Percentiles rank a stretch among this genome's conserved stretches.
These are phyloP conservation scores for Nannospalax galili DNA, from an alignment of 2,113 vertebrate species.

Conservation along the genomic window DNA sequence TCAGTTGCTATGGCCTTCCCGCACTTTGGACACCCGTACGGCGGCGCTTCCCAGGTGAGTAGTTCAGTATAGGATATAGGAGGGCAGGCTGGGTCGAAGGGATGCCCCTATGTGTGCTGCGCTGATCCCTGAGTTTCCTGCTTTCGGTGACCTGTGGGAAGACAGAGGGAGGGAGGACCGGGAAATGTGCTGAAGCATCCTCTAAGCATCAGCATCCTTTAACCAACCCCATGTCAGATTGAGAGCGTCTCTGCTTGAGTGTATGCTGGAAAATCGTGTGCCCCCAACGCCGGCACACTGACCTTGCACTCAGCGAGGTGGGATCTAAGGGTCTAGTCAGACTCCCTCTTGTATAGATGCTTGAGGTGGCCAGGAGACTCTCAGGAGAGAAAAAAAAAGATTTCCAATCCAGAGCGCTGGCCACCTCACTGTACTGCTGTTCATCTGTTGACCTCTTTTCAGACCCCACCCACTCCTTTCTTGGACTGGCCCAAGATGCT, in stretches of 20 bases:
- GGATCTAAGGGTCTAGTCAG: background rate
- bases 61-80: background rate
- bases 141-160: background rate
- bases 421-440: rapidly evolving
- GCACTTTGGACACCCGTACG: conserved; percentile 98
- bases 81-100: background rate
- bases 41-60: conserved; percentile 97
- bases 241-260: background rate
- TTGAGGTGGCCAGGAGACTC: background rate
- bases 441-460: background rate
- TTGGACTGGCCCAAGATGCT: background rate
- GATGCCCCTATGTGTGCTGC: background rate
- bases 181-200: background rate
- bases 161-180: background rate
- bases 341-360: background rate
- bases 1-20: conserved; percentile 95
- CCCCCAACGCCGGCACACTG: background rate
- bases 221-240: background rate
- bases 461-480: background rate
- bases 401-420: background rate
- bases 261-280: conserved; percentile 6
- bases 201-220: background rate
- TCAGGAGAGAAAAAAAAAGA: background rate
- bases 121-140: background rate
- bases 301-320: background rate